Evolutionary conservation across 2,797 vertebrate genomes (phyloP).

Genomic region (Eulemur rubriventer): DNA sequence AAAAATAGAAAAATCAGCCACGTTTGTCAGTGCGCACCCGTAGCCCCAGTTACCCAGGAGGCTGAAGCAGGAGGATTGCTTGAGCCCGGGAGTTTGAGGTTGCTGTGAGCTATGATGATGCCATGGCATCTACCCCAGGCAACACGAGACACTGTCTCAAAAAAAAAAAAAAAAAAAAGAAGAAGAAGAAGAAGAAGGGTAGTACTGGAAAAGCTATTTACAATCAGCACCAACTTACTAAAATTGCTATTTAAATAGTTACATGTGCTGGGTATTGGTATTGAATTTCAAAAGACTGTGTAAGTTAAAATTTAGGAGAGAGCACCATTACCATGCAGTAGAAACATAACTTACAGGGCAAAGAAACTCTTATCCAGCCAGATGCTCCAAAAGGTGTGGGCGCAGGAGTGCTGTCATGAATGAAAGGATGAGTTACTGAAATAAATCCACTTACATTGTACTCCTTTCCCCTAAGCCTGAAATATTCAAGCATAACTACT

Average conservation of each 20-base stretch:
- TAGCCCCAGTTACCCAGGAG: no score
- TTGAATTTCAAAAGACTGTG: background rate
- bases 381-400: background rate
- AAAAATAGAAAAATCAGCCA: no score
- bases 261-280: background rate
- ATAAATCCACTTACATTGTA: background rate
- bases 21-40: no score
- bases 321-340: background rate
- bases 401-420: background rate
- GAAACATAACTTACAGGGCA: background rate
- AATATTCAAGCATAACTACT: background rate
- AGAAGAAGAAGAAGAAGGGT: background rate
- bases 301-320: background rate
- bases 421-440: background rate
- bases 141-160: background rate
- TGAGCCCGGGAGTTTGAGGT: background rate
- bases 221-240: background rate
- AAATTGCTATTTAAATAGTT: conserved; percentile 4
- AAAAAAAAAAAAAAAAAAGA: background rate
- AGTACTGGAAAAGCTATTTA: background rate
- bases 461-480: background rate
- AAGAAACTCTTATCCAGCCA: background rate
- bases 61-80: no score
- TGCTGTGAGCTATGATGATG: background rate
- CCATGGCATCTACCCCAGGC: background rate